A percentile compares a stretch with the other conserved stretches of the same genome.
Evolutionary conservation across 2,888 invertebrate genomes (phyloP).

Genomic region (Pterostichus niger): DNA sequence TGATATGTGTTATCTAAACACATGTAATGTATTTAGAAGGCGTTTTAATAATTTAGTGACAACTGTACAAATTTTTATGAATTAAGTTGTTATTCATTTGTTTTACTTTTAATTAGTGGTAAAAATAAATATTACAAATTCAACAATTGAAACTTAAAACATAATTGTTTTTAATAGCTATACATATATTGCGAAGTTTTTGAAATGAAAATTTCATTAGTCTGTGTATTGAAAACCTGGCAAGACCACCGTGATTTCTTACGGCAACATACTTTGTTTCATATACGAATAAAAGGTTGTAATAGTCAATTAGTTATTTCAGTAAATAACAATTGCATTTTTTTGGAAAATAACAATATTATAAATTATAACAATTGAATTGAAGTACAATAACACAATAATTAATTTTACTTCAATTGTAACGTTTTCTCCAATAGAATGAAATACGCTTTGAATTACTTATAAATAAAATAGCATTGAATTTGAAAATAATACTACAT

Average conservation of each 20-base stretch:
- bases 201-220: too few relatives aligned
- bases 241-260: too few relatives aligned
- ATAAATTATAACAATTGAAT: conserved; percentile 17
- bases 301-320: too few relatives aligned
- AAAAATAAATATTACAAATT: conserved; percentile 2
- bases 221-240: too few relatives aligned
- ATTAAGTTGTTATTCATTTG: background rate
- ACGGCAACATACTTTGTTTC: too few relatives aligned
- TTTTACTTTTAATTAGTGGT: background rate
- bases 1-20: too few relatives aligned
- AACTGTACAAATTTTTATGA: background rate
- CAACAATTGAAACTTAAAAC: too few relatives aligned
- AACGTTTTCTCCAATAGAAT: background rate
- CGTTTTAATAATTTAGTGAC: too few relatives aligned
- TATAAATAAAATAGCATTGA: conserved; percentile 37
- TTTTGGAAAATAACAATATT: conserved; percentile 14
- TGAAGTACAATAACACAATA: background rate
- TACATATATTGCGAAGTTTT: too few relatives aligned
- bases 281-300: too few relatives aligned
- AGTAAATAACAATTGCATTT: conserved; percentile 13
- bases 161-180: too few relatives aligned
- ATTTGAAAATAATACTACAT: conserved; percentile 27
- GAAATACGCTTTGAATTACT: background rate
- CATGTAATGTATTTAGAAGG: too few relatives aligned
- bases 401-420: background rate